A percentile compares a stretch with the other conserved stretches of the same genome.
Evolutionary conservation across 2,113 vertebrate genomes (phyloP).

Genomic region (Rhea pennata): DNA sequence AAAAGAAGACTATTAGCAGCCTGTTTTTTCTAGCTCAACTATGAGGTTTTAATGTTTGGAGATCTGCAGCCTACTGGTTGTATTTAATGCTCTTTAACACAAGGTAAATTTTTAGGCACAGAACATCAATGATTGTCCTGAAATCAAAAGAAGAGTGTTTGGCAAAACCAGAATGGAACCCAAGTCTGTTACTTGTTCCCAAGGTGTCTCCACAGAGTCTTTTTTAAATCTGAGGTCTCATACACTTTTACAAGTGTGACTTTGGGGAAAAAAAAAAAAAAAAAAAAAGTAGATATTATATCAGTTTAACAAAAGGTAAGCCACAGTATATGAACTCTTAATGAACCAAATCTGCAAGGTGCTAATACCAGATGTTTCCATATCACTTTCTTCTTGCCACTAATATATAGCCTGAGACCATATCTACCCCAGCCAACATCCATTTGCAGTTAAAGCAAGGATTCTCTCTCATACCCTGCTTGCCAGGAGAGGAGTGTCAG

Average conservation of each 20-base stretch:
- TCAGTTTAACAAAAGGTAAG: background rate
- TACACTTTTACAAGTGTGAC: background rate
- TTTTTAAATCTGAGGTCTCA: background rate
- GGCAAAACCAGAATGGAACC: background rate
- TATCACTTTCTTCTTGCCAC: rapidly evolving
- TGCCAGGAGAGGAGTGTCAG: rapidly evolving
- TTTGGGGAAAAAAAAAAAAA: too few species aligned
- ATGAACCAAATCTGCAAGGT: background rate
- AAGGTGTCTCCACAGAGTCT: background rate
- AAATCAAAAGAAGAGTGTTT: background rate
- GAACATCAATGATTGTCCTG: background rate
- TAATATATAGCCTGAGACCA: rapidly evolving
- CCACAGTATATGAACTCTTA: rapidly evolving
- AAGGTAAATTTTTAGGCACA: background rate
- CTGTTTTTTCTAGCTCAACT: background rate
- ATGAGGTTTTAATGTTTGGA: background rate
- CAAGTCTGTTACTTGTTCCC: rapidly evolving
- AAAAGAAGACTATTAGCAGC: background rate
- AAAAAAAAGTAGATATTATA: background rate
- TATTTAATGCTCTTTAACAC: background rate
- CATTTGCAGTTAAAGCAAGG: background rate
- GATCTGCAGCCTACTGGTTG: background rate
- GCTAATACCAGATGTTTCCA: rapidly evolving
- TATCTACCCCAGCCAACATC: background rate
- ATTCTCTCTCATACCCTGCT: background rate